These are phyloP conservation scores for Berghia stephanieae DNA, from an alignment of 1,140 invertebrate genomes.

Conservation along the genomic window DNA sequence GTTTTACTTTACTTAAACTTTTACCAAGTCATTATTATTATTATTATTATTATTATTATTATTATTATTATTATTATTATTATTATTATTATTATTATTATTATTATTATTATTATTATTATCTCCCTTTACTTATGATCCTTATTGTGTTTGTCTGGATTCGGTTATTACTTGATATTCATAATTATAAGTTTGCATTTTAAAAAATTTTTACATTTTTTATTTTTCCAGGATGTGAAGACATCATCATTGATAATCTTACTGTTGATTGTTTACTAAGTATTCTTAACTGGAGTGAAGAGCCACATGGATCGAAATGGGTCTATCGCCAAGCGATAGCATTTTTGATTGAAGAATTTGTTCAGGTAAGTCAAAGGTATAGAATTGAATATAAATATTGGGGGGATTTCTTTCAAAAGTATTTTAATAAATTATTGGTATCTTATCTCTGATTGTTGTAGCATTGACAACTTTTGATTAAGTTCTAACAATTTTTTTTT, in stretches of 20 bases:
- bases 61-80: no score
- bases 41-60: no score
- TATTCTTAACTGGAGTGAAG: constrained; percentile 79
- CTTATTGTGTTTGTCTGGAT: not conserved
- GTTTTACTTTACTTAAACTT: no score
- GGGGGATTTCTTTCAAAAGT: no score
- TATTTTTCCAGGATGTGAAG: constrained; percentile 78
- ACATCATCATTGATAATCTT: constrained; percentile 88
- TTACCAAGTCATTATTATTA: no score
- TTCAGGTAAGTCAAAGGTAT: no score
- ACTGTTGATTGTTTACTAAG: constrained; percentile 79
- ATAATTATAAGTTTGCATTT: no score
- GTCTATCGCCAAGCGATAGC: constrained; percentile 86
- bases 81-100: no score
- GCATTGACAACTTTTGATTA: not conserved
- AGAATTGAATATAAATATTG: no score
- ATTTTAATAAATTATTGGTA: no score
- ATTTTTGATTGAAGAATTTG: constrained; percentile 86
- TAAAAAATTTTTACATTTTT: not conserved
- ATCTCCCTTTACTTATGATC: not conserved
- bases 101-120: not conserved
- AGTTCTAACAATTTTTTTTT: not conserved
- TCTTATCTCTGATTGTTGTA: no score
- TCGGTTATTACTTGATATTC: not conserved
- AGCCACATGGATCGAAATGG: constrained; percentile 91